These are phyloP conservation scores for Panulirus ornatus DNA, from an alignment of 1,140 invertebrate species.

Conservation along the genomic window DNA sequence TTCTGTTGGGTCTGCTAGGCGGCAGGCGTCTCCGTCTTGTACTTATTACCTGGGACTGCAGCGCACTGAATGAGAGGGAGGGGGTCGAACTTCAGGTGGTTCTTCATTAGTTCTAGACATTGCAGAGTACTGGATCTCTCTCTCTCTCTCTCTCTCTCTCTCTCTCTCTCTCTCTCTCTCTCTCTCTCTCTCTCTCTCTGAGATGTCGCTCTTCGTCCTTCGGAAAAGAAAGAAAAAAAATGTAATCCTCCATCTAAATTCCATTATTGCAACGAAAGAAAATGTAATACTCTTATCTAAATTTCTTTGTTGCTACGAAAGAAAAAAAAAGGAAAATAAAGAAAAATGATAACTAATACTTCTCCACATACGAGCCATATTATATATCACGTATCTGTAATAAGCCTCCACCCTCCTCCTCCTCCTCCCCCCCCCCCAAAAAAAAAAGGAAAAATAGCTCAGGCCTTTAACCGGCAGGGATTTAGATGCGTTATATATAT, in stretches of 20 bases:
- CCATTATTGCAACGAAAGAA: background rate
- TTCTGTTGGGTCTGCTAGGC: too few relatives aligned
- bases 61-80: background rate
- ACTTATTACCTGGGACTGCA: background rate
- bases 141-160: slow-evolving; percentile 8
- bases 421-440: too few relatives aligned
- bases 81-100: background rate
- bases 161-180: slow-evolving; percentile 17
- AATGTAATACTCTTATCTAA: background rate
- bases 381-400: too few relatives aligned
- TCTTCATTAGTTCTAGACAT: too few relatives aligned
- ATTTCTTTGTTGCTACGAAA: too few relatives aligned
- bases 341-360: background rate
- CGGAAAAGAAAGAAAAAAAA: too few relatives aligned
- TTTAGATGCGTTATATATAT: too few relatives aligned
- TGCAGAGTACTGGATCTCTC: background rate
- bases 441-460: too few relatives aligned
- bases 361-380: background rate
- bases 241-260: background rate
- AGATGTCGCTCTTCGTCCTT: background rate
- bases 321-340: too few relatives aligned
- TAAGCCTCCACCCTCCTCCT: too few relatives aligned
- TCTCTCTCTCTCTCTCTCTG: background rate
- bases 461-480: too few relatives aligned
- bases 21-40: too few relatives aligned